Base-by-base conservation (phyloP, 2,113 vertebrate genomes). In the Hippocampus abdominalis region DNA sequence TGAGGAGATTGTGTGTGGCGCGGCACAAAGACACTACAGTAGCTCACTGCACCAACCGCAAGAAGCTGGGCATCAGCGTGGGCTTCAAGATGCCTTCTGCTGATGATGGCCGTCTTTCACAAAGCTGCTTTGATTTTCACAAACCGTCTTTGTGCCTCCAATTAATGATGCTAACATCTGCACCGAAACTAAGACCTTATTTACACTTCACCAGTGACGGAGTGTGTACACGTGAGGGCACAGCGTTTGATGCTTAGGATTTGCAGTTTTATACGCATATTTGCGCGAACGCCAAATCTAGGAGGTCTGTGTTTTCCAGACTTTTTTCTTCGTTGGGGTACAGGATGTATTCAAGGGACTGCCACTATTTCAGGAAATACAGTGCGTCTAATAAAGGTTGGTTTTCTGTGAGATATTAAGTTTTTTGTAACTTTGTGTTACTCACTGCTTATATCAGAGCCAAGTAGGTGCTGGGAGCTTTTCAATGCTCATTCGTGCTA, bases 1-100 rank as follows among this genome's bases (percentile, higher is more conserved):
- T 44, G 62, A 64, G 39, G 12, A 64, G 39, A 44, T 64, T 44
- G 62, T 64, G 70, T 71, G 64, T 66, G 51, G 25, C 29, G 23
- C 67, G 44, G 65, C 68, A 71, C 73, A 71, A 69, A 67, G 42
- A 68, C 67, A 4, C 6, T 32, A 27, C 25, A 60, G 27, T 60
- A 18, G 29, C 46, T 72, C 36, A 70, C 60, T 63, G 8, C n/a
- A 53, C 27, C 23, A 62, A 48, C 11, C n/a, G 39, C 36, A 16
- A 49, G 16, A 66, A 61, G 72, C 76, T 64, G 61, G 15, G 27
- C 44, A 11, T 66, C 49, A 54, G 66, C 36, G 66, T 68, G 66
- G 18, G 21, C 12, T 48, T 68, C 36, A 57, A 42, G 29, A 54
- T 5, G 8, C 49, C n/a, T 11, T 23, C 48, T 27, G 70, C 75